Conservation (phyloP, 1,140 invertebrate genomes). For the Drosophila grimshawi region DNA sequence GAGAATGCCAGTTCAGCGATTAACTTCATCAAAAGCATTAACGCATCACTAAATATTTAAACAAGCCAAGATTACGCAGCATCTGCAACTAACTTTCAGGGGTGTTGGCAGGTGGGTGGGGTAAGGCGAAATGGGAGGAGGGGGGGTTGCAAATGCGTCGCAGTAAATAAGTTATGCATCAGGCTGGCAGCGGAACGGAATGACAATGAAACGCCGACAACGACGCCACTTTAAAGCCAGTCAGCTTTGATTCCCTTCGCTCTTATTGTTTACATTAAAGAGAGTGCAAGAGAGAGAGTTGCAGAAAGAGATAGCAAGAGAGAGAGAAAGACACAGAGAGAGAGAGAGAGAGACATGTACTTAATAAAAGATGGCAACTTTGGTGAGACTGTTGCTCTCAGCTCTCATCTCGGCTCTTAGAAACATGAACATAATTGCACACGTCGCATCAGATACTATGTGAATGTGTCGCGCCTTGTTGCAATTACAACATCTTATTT, state of each 20-base stretch:
- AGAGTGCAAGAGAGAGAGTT: constrained; percentile 11
- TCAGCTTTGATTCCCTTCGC: constrained; percentile 19
- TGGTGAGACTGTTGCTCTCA: constrained; percentile 59
- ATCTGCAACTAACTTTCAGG: not conserved
- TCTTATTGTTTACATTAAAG: constrained; percentile 47
- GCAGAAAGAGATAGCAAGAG: not conserved
- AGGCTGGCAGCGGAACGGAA: constrained; percentile 33
- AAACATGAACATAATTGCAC: constrained; percentile 67
- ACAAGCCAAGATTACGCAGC: constrained; percentile 10
- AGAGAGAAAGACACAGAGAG: constrained; percentile 8
- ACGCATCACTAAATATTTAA: constrained; percentile 5
- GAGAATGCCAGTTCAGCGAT: constrained; percentile 32
- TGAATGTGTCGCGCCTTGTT: constrained; percentile 70
- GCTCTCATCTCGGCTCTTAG: constrained; percentile 14
- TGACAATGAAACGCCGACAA: constrained; percentile 43
- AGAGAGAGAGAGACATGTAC: constrained; percentile 9
- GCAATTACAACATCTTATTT: constrained; percentile 82
- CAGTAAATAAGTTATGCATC: constrained; percentile 69
- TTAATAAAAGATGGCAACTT: constrained; percentile 14
- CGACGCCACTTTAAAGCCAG: constrained; percentile 34
- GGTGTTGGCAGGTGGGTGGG: not conserved
- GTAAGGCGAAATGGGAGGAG: too few relatives aligned
- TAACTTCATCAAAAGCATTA: constrained; percentile 29
- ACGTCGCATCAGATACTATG: constrained; percentile 1
- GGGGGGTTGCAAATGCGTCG: constrained; percentile 68